Conservation (phyloP, 2,113 vertebrate genomes). For the Microcebus tavaratra region DNA sequence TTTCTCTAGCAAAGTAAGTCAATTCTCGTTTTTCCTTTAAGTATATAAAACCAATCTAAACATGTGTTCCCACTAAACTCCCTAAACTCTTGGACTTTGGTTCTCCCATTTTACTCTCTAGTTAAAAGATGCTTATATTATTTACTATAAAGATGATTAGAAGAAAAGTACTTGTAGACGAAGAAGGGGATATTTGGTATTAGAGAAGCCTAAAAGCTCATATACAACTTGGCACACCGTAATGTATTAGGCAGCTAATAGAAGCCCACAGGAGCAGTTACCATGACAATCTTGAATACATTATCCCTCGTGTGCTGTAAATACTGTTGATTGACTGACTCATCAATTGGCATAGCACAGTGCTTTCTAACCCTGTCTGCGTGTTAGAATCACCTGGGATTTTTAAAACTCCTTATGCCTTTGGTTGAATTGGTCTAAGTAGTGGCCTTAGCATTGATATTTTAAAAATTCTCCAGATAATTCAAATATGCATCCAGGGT, state of each 20-base stretch:
- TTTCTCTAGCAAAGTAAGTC: background rate
- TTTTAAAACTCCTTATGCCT: background rate
- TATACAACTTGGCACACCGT: background rate
- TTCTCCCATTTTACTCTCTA: background rate
- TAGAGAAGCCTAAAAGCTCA: background rate
- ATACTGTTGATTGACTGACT: background rate
- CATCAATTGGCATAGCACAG: too few relatives aligned
- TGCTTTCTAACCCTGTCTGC: background rate
- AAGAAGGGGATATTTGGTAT: background rate
- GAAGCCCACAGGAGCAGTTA: background rate
- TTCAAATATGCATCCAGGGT: background rate
- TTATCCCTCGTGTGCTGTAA: background rate
- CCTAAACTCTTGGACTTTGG: background rate
- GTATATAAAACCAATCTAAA: background rate
- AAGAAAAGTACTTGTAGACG: background rate
- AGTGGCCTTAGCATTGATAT: background rate
- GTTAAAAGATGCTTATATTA: background rate
- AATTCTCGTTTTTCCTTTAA: background rate
- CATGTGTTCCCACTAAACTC: slow-evolving; percentile 1
- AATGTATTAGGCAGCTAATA: background rate
- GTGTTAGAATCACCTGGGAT: background rate
- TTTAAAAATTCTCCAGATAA: background rate
- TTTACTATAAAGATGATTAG: background rate
- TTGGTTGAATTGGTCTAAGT: background rate
- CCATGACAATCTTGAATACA: background rate